A percentile compares a stretch with the other conserved stretches of the same genome.
Conservation (phyloP, 2,888 invertebrate genomes). For the Byasa hedistus region DNA sequence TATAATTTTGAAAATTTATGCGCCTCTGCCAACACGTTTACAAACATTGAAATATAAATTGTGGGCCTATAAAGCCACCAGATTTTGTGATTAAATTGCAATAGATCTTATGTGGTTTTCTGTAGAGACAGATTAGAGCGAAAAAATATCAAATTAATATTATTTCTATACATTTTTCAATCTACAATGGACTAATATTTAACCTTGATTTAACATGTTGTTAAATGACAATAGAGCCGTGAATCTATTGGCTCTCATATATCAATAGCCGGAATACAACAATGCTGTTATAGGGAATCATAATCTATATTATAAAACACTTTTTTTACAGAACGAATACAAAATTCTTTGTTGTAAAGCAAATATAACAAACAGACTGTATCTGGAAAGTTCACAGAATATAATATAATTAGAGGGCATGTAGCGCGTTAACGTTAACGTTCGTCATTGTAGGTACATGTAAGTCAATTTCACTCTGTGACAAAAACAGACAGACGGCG, state of each 20-base stretch:
- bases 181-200: too few species aligned
- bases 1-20: conserved; percentile 33
- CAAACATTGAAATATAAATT: not conserved
- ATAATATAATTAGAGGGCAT: conserved; percentile 35
- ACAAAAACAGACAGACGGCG: conserved; percentile 72
- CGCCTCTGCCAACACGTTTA: conserved; percentile 30
- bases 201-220: too few species aligned
- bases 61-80: too few species aligned
- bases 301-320: not conserved
- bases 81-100: too few species aligned
- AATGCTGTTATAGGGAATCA: too few species aligned
- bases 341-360: not conserved
- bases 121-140: not conserved
- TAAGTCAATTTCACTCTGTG: conserved; percentile 67
- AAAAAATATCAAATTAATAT: not conserved
- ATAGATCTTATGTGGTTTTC: too few species aligned
- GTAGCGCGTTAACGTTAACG: conserved; percentile 27
- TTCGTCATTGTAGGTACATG: conserved; percentile 35
- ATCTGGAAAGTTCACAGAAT: conserved; percentile 7
- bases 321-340: not conserved
- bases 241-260: too few species aligned
- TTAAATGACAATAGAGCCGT: too few species aligned
- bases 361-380: not conserved
- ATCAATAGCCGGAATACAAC: too few species aligned
- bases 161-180: not conserved